Percentiles rank a stretch among this genome's conserved stretches.
Conservation (phyloP, 2,888 invertebrate genomes). For the Zygothrica quintamaculata region DNA sequence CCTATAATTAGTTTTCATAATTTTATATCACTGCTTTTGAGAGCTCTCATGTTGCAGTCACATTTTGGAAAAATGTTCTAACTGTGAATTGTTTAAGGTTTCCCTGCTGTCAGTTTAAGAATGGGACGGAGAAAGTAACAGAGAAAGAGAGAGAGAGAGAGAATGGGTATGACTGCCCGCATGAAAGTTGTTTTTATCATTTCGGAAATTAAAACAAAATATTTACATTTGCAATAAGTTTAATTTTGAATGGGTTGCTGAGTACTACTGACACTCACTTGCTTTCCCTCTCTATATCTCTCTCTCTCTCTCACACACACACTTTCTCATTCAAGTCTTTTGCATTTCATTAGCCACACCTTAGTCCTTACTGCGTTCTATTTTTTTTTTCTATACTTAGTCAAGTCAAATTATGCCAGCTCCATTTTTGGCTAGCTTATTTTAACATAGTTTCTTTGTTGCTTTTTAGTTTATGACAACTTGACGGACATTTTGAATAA, state of each 20-base stretch:
- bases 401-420: conserved; percentile 38
- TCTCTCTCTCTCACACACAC: conserved; percentile 2
- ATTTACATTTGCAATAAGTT: conserved; percentile 77
- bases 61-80: conserved; percentile 25
- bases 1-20: conserved; percentile 76
- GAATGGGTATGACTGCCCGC: conserved; percentile 47
- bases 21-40: conserved; percentile 69
- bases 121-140: too few species aligned
- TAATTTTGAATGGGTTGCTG: conserved; percentile 32
- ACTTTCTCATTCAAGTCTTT: conserved; percentile 13
- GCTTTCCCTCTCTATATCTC: neutral
- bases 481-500: conserved; percentile 73
- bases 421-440: conserved; percentile 53
- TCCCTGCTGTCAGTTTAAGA: conserved; percentile 9
- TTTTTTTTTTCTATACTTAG: too few species aligned
- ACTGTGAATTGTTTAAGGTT: conserved; percentile 37
- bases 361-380: conserved; percentile 22
- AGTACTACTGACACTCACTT: conserved; percentile 31
- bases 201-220: conserved; percentile 74
- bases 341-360: conserved; percentile 40
- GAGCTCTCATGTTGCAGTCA: conserved; percentile 46
- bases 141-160: too few species aligned
- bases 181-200: conserved; percentile 63
- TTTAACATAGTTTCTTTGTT: conserved; percentile 50
- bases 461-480: conserved; percentile 64